Evolutionary conservation across 2,113 vertebrate species (phyloP).

Genomic region (Lathamus discolor): DNA sequence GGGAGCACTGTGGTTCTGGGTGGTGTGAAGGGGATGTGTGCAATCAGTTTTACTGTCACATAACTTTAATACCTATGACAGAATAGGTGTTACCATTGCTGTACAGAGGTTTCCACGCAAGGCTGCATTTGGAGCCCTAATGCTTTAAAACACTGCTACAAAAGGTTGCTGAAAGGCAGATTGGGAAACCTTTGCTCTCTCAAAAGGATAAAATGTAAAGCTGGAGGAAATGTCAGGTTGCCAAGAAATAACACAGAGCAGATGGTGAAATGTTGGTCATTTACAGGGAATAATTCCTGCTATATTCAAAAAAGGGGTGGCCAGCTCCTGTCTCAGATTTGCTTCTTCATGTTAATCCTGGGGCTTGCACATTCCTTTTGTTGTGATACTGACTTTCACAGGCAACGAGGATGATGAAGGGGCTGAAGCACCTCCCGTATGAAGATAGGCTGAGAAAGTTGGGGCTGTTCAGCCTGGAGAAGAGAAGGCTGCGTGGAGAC

Average conservation of each 20-base stretch:
- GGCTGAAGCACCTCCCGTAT: no score
- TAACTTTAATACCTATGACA: neutral
- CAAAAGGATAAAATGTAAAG: neutral
- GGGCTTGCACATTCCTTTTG: neutral
- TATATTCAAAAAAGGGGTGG: neutral
- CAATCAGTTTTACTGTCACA: neutral
- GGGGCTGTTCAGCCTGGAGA: no score
- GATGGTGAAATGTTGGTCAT: neutral
- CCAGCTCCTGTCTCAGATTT: neutral
- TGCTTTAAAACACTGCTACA: neutral
- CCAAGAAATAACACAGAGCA: neutral
- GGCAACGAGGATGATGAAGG: no score
- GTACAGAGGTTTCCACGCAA: neutral
- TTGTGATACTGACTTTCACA: neutral
- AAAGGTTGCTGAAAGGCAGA: neutral
- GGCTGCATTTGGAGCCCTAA: neutral
- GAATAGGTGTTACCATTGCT: neutral
- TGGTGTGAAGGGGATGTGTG: neutral
- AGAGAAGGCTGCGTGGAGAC: no score
- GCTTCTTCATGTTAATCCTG: neutral
- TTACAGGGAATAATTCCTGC: neutral
- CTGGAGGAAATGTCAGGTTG: neutral
- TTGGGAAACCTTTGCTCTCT: neutral
- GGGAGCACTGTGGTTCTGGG: neutral
- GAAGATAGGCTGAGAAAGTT: no score